Evolutionary conservation across 2,888 invertebrate species (phyloP), one percentile per base, ranked within the genome.

Genomic region (Eristalinus aeneus): DNA sequence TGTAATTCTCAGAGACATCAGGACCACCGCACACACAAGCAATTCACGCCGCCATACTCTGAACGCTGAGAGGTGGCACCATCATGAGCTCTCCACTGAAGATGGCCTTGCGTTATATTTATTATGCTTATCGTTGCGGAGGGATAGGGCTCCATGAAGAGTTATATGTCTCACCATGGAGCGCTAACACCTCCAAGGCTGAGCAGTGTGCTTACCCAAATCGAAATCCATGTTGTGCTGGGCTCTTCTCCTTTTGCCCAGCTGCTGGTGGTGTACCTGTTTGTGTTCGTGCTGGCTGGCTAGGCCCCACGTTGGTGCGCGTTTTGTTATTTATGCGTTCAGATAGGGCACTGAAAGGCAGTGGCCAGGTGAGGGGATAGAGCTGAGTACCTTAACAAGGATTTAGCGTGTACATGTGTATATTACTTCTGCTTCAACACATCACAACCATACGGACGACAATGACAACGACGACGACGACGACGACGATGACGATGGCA

Each of bases 31-130:
- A n/a, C 20, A 60, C 20, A 23, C 27, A 36, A n/a, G 58, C 12
- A 10, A n/a, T 23, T 16, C 34, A 16, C 71, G 23, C 16, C 31
- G 27, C 27, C 27, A 16, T 39, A 32, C 16, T 5, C 64, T 0
- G 27, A n/a, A 58, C 31, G n/a, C n/a, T 12, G 31, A 32, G n/a
- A 58, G 61, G 67, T 61, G 27, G 34, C 65, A 22, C 11, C 36
- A 34, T n/a, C 63, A 11, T 61, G 32, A 46, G 54, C 32, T 72
- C 76, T 80, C 61, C 72, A 76, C 12, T 71, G 74, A 77, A 86
- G 74, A 77, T 82, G 86, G 82, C 86, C 86, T 86, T 77, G 86
- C 73, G 82, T 86, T 74, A 78, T 78, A 86, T 86, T 86, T 86
- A 86, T 82, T 82, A 82, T 78, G 86, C 77, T 86, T 78, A 82